phyloP scores from a whole-genome alignment of 1,140 invertebrate genomes.

The Pantala flavescens region DNA sequence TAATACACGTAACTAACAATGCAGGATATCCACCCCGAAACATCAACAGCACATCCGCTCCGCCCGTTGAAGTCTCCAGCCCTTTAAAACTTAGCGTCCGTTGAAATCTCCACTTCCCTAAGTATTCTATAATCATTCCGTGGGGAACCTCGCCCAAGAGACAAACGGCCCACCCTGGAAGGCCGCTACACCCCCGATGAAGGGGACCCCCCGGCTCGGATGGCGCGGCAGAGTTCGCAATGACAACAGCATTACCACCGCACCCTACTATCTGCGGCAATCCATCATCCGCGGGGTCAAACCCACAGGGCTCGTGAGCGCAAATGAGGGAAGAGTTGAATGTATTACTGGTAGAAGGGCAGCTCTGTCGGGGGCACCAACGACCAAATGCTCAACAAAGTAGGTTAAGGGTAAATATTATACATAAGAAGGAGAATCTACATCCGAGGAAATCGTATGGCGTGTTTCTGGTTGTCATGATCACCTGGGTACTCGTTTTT shows the following conservation, averaged over 20 bases:
- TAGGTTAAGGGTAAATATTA: neutral
- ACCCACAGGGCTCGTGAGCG: neutral
- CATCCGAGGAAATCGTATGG: neutral
- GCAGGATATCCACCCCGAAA: too few relatives aligned
- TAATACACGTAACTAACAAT: too few relatives aligned
- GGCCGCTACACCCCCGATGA: neutral
- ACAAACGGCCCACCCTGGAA: slow-evolving; percentile 1
- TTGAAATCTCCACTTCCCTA: too few relatives aligned
- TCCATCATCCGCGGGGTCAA: neutral
- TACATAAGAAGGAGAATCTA: neutral
- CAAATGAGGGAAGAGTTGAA: neutral
- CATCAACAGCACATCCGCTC: neutral
- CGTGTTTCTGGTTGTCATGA: neutral
- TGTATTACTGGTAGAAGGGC: neutral
- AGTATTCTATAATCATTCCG: neutral
- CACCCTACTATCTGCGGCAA: neutral
- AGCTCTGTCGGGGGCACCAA: neutral
- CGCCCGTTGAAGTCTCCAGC: neutral
- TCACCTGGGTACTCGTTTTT: too few relatives aligned
- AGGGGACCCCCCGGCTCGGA: neutral
- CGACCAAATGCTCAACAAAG: neutral
- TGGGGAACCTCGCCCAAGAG: neutral
- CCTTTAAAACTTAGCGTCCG: neutral
- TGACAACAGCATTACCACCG: neutral
- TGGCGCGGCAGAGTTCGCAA: neutral